These are phyloP conservation scores for Stenoptilia bipunctidactyla DNA, from an alignment of 2,888 invertebrate species.

Conservation along the genomic window DNA sequence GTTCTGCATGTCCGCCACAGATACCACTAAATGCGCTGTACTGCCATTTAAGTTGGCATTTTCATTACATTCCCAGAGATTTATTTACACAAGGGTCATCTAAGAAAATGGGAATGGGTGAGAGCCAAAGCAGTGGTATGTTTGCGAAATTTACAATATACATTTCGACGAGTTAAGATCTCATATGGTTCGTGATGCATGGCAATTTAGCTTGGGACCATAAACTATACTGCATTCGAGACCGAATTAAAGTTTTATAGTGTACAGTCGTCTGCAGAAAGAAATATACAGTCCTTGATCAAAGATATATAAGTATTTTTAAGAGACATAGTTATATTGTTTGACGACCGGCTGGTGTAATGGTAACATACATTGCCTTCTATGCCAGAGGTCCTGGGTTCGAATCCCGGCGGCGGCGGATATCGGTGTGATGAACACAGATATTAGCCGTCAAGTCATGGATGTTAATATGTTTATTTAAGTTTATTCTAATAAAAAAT, in stretches of 20 bases:
- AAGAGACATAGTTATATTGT: too few relatives aligned
- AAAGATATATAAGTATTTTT: too few relatives aligned
- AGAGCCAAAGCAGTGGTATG: constrained; percentile 26
- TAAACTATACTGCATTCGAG: not conserved
- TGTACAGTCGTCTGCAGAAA: too few relatives aligned
- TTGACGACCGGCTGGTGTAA: too few relatives aligned
- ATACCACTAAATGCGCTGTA: constrained; percentile 17
- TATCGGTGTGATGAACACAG: too few relatives aligned
- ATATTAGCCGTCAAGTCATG: too few relatives aligned
- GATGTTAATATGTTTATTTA: too few relatives aligned
- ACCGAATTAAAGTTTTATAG: not conserved
- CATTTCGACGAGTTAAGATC: constrained; percentile 22
- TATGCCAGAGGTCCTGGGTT: too few relatives aligned
- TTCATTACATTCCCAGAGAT: constrained; percentile 38
- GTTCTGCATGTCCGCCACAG: not conserved
- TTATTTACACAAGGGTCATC: constrained; percentile 43
- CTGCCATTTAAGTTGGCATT: constrained; percentile 29
- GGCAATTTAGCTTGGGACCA: not conserved
- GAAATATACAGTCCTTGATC: too few relatives aligned
- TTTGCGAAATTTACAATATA: constrained; percentile 32
- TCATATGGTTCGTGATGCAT: constrained; percentile 13
- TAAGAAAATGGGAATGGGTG: constrained; percentile 39
- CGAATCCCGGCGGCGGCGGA: too few relatives aligned
- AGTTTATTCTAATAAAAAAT: too few relatives aligned
- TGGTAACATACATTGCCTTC: too few relatives aligned